Conservation (phyloP, 2,797 vertebrate genomes). For the Poeciliopsis turneri region DNA sequence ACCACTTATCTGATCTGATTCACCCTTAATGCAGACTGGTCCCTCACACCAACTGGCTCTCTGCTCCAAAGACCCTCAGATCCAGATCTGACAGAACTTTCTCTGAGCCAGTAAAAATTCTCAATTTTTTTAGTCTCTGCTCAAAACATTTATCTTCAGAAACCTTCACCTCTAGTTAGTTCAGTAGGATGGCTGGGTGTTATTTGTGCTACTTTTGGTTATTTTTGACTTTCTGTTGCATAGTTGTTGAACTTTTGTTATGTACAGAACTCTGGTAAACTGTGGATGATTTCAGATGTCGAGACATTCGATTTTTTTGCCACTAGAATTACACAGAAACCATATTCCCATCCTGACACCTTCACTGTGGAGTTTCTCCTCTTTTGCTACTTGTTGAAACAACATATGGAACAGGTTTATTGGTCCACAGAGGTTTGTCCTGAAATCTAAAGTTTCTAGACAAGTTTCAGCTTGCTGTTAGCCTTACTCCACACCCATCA, state of each 20-base stretch:
- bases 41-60: background rate
- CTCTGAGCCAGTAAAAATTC: background rate
- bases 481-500: background rate
- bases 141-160: background rate
- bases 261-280: background rate
- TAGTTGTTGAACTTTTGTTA: background rate
- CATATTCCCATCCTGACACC: too few relatives aligned
- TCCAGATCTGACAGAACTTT: background rate
- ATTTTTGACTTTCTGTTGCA: background rate
- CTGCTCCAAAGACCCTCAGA: background rate
- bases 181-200: background rate
- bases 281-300: background rate
- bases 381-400: too few relatives aligned
- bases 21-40: background rate
- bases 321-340: background rate
- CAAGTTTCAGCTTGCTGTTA: background rate
- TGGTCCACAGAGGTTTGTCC: background rate
- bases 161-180: background rate
- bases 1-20: background rate
- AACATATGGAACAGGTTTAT: too few relatives aligned
- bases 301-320: background rate
- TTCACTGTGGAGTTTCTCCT: too few relatives aligned
- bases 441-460: background rate
- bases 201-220: background rate
- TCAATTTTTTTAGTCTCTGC: background rate